Percentiles rank a stretch among this genome's conserved stretches.
Evolutionary conservation across 2,797 vertebrate genomes (phyloP).

Genomic region (Coregonus suidteri): DNA sequence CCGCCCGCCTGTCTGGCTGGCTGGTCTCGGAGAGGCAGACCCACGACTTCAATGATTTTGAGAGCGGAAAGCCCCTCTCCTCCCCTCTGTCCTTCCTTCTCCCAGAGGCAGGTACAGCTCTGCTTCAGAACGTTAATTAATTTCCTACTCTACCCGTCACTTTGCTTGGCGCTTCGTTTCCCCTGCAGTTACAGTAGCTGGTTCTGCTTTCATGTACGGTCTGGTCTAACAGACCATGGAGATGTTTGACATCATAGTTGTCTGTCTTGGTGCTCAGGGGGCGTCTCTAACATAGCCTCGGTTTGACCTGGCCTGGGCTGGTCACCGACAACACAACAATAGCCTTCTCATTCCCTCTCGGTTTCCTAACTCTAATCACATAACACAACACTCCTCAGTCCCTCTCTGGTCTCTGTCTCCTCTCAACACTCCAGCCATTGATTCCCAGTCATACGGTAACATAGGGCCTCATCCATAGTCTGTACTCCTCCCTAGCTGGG

Average conservation of each 20-base stretch:
- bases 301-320: constrained; percentile 63
- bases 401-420: not conserved
- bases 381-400: not conserved
- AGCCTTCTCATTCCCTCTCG: not conserved
- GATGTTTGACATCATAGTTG: not conserved
- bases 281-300: constrained; percentile 56
- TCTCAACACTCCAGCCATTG: not conserved
- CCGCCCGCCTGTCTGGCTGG: not conserved
- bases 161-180: not conserved
- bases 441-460: not conserved
- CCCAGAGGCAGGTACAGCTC: not conserved
- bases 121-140: constrained; percentile 43
- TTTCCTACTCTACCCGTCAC: constrained; percentile 38
- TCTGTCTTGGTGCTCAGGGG: constrained; percentile 30
- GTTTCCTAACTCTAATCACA: too few relatives aligned
- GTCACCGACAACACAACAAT: not conserved
- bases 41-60: not conserved
- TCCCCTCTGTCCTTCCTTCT: not conserved
- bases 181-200: not conserved
- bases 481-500: not conserved
- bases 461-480: not conserved
- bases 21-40: not conserved
- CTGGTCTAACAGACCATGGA: not conserved
- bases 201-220: not conserved
- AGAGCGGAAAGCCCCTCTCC: not conserved